Conservation (phyloP, 2,797 vertebrate species). For the Picus viridis region DNA sequence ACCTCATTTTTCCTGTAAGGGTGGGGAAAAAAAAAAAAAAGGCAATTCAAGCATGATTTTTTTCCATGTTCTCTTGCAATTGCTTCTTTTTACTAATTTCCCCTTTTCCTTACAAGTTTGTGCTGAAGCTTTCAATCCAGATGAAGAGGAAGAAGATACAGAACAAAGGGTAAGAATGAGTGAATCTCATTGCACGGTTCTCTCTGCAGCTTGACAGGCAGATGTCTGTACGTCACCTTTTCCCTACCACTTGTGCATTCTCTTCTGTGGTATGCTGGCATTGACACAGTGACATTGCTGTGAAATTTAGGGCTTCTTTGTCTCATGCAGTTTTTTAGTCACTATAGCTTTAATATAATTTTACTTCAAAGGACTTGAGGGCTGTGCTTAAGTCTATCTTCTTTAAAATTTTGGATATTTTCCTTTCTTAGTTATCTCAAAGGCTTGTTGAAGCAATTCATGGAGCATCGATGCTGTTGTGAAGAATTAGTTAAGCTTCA, state of each 20-base stretch:
- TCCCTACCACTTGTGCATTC: neutral
- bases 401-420: neutral
- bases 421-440: neutral
- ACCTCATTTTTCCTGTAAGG: neutral
- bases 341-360: neutral
- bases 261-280: neutral
- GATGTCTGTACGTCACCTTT: neutral
- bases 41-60: neutral
- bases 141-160: conserved; percentile 95
- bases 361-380: neutral
- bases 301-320: neutral
- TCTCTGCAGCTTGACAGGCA: neutral
- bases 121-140: conserved; percentile 95
- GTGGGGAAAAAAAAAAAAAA: neutral
- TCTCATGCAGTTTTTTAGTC: neutral
- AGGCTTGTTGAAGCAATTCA: conserved; percentile 7
- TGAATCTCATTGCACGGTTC: neutral
- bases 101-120: conserved; percentile 84
- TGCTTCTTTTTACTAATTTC: conserved; percentile 23
- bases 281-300: neutral
- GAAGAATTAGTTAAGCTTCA: conserved; percentile 32
- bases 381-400: neutral
- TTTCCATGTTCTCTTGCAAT: neutral
- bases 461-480: neutral
- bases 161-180: conserved; percentile 86